Conservation (phyloP, 2,113 vertebrate genomes). For the Ceyx margarethae region DNA sequence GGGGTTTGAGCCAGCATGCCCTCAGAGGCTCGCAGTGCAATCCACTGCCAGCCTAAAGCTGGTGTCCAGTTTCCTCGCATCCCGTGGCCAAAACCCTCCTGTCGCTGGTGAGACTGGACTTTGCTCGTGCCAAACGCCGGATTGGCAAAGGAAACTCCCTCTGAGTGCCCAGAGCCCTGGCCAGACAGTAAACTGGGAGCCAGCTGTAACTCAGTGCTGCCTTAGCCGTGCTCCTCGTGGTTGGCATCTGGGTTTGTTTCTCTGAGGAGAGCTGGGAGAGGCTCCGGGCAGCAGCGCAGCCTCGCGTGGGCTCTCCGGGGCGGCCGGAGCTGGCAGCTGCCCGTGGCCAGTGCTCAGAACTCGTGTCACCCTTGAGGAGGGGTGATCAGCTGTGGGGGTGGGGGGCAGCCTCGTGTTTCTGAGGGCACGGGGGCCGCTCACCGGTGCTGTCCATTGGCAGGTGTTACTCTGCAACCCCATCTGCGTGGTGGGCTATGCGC, state of each 20-base stretch:
- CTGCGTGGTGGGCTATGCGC: conserved; percentile 86
- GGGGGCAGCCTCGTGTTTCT: neutral
- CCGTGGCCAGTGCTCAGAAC: accelerated
- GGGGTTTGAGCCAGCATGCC: neutral
- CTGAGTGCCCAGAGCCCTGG: neutral
- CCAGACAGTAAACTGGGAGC: neutral
- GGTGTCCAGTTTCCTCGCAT: neutral
- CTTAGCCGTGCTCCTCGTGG: accelerated
- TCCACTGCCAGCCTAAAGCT: neutral
- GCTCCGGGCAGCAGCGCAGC: accelerated
- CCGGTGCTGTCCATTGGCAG: conserved; percentile 60
- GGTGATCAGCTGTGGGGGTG: accelerated
- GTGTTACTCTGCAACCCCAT: conserved; percentile 93
- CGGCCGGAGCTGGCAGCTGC: neutral
- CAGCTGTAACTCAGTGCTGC: neutral
- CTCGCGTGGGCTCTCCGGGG: accelerated
- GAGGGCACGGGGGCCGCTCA: accelerated
- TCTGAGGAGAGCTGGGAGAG: accelerated
- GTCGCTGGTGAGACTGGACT: neutral
- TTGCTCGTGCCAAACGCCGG: neutral
- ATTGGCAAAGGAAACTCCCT: neutral
- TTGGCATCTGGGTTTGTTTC: neutral
- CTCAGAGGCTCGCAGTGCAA: accelerated
- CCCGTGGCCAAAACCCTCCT: neutral
- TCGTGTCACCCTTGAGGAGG: too few species aligned